Percentiles rank a stretch among this genome's conserved stretches.
phyloP scores from a whole-genome alignment of 2,888 invertebrate genomes.

The Agriopis leucophaearia region DNA sequence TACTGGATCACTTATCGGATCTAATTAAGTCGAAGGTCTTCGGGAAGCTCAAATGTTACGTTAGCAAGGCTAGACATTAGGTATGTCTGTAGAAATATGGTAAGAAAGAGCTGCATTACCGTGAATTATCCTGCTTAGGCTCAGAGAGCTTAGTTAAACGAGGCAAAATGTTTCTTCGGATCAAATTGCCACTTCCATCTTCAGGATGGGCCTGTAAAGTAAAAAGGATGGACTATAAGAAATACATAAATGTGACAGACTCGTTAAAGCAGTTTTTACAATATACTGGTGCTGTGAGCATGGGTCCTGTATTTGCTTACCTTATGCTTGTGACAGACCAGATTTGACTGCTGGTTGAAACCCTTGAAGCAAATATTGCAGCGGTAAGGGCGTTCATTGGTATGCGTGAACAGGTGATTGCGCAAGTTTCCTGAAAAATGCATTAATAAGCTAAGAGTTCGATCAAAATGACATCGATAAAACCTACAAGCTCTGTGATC shows the following conservation, averaged over 20 bases:
- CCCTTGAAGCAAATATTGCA: slow-evolving; percentile 91
- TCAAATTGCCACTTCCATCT: slow-evolving; percentile 47
- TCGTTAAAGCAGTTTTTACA: no score
- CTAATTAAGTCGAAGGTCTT: no score
- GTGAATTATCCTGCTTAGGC: slow-evolving; percentile 56
- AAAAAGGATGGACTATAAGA: not conserved
- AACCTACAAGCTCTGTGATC: not conserved
- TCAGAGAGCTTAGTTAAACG: slow-evolving; percentile 46
- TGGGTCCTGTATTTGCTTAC: slow-evolving; percentile 57
- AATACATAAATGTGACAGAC: not conserved
- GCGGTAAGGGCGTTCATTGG: slow-evolving; percentile 92
- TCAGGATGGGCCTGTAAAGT: slow-evolving; percentile 67
- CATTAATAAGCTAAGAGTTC: not conserved
- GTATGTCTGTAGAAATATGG: no score
- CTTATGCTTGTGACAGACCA: slow-evolving; percentile 92
- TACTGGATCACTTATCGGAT: no score
- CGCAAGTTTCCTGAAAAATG: slow-evolving; percentile 88
- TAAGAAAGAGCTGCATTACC: slow-evolving; percentile 45
- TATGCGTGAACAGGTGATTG: slow-evolving; percentile 92
- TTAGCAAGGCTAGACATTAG: no score
- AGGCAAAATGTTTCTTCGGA: slow-evolving; percentile 51
- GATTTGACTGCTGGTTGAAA: slow-evolving; percentile 93
- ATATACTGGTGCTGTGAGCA: not conserved
- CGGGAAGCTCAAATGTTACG: no score
- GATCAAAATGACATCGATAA: no score